Percentiles rank a stretch among this genome's conserved stretches.
phyloP scores from a whole-genome alignment of 2,113 vertebrate genomes.

The Lasiurus borealis region DNA sequence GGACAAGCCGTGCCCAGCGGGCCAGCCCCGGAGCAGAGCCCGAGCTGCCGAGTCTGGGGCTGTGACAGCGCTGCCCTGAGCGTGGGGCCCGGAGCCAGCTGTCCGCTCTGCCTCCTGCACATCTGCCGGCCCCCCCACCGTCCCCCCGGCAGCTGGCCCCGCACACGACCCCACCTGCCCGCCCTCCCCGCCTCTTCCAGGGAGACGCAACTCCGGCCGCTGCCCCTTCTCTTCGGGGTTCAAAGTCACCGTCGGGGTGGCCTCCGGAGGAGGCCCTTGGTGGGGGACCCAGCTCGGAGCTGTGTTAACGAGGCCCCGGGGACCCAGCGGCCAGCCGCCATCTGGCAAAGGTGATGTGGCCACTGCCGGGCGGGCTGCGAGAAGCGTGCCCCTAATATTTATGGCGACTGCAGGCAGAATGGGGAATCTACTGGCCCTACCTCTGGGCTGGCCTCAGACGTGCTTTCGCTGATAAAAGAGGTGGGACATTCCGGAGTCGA shows the following conservation, averaged over 20 bases:
- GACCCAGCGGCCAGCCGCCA: not conserved
- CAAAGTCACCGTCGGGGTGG: not conserved
- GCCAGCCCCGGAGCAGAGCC: not conserved
- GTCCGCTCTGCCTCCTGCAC: too few species aligned
- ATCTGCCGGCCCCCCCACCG: too few species aligned
- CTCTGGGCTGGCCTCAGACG: not conserved
- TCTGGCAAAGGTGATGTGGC: not conserved
- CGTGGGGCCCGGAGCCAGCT: accelerated
- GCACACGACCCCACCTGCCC: not conserved
- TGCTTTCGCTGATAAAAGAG: not conserved
- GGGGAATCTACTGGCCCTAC: accelerated
- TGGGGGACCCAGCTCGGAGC: not conserved
- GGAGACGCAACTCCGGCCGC: accelerated
- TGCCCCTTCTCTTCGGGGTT: not conserved
- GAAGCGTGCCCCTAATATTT: accelerated
- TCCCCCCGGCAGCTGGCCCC: not conserved
- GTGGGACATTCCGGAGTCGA: not conserved
- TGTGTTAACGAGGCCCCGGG: not conserved
- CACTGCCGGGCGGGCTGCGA: not conserved
- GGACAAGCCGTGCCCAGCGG: not conserved
- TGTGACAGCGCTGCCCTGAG: accelerated
- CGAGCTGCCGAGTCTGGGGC: not conserved
- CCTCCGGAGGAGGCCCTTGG: not conserved
- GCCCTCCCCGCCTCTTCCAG: not conserved
- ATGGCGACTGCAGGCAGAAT: accelerated